Evolutionary conservation across 2,888 invertebrate species (phyloP).

Genomic region (Gonocerus acuteangulatus): DNA sequence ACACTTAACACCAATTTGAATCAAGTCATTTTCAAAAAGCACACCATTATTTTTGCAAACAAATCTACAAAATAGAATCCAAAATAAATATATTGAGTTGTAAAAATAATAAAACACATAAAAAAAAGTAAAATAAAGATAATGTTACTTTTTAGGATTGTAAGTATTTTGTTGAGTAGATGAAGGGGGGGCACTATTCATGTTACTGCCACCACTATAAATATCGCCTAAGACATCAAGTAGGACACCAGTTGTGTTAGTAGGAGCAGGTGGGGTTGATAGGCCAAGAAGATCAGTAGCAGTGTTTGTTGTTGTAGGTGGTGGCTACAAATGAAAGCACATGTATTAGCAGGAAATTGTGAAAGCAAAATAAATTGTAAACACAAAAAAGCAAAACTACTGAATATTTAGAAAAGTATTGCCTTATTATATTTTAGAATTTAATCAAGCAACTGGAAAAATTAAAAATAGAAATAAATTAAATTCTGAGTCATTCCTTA

Average conservation of each 20-base stretch:
- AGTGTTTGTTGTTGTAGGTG: conserved; percentile 40
- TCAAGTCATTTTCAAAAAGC: conserved; percentile 92
- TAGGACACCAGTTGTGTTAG: conserved; percentile 63
- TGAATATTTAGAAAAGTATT: too few relatives aligned
- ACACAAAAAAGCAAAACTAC: too few relatives aligned
- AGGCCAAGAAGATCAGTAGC: conserved; percentile 82
- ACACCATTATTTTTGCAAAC: conserved; percentile 97
- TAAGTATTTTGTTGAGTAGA: conserved; percentile 55
- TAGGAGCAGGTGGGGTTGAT: conserved; percentile 71
- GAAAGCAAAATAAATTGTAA: too few relatives aligned
- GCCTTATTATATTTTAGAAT: too few relatives aligned
- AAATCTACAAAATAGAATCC: conserved; percentile 51
- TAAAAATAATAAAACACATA: background rate
- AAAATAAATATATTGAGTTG: conserved; percentile 17
- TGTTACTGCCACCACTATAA: conserved; percentile 70
- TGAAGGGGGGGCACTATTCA: conserved; percentile 42
- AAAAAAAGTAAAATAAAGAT: background rate
- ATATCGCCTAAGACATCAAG: conserved; percentile 89
- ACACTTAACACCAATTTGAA: conserved; percentile 96
- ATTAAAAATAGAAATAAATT: too few relatives aligned
- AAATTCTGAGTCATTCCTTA: too few relatives aligned
- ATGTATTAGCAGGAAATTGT: too few relatives aligned
- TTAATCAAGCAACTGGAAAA: too few relatives aligned
- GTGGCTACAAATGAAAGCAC: background rate
- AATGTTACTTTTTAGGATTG: conserved; percentile 72